A percentile compares a stretch with the other conserved stretches of the same genome.
Evolutionary conservation across 2,888 invertebrate species (phyloP).

Genomic region (Ommatoiulus sabulosus): DNA sequence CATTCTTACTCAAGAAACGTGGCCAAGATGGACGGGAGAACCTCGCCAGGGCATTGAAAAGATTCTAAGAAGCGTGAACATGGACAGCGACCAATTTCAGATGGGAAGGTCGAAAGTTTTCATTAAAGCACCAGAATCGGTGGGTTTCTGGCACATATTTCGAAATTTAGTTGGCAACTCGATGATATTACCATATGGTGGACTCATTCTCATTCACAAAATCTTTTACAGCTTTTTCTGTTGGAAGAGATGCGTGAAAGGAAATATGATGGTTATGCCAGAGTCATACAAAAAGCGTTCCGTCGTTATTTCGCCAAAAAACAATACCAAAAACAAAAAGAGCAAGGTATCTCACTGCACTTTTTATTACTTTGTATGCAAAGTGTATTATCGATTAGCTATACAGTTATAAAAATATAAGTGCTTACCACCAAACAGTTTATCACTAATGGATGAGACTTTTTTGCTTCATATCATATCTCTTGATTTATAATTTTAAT

Average conservation of each 20-base stretch:
- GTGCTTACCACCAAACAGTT: too few relatives aligned
- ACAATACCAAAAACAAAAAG: slow-evolving; percentile 72
- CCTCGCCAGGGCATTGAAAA: slow-evolving; percentile 72
- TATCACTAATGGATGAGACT: too few relatives aligned
- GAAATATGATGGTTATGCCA: slow-evolving; percentile 75
- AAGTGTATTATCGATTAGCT: too few relatives aligned
- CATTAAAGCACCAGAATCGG: slow-evolving; percentile 76
- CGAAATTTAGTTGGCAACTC: not conserved
- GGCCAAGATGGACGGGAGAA: slow-evolving; percentile 73
- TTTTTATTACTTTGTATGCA: not conserved
- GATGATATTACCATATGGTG: not conserved
- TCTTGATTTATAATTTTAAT: not conserved
- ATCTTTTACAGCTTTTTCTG: slow-evolving; percentile 73
- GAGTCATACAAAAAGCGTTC: slow-evolving; percentile 77
- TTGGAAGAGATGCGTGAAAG: slow-evolving; percentile 77
- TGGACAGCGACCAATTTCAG: slow-evolving; percentile 75
- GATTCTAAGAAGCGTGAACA: slow-evolving; percentile 73
- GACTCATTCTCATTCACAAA: not conserved
- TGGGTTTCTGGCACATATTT: slow-evolving; percentile 63
- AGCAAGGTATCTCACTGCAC: slow-evolving; percentile 68
- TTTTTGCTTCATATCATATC: too few relatives aligned
- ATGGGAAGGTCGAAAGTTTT: slow-evolving; percentile 77
- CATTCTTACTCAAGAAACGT: slow-evolving; percentile 75
- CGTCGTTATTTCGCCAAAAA: slow-evolving; percentile 74
- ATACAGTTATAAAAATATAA: too few relatives aligned